A percentile compares a stretch with the other conserved stretches of the same genome.
phyloP scores from a whole-genome alignment of 2,113 vertebrate genomes.

The Turnix velox region DNA sequence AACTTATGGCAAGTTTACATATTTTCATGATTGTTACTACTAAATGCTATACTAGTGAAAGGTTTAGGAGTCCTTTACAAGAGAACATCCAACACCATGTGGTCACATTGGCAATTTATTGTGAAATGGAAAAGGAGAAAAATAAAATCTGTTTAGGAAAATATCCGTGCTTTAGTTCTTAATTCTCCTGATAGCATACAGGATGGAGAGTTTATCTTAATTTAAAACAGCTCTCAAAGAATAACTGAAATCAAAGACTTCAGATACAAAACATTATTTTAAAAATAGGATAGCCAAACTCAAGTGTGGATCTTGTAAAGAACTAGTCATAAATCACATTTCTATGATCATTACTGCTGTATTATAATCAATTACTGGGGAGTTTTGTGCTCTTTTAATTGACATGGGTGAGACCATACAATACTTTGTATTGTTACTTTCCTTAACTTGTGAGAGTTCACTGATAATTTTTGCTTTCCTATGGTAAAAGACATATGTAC shows the following conservation, averaged over 20 bases:
- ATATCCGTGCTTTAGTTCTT: neutral
- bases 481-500: neutral
- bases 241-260: neutral
- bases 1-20: conserved; percentile 76
- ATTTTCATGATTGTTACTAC: conserved; percentile 66
- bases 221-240: neutral
- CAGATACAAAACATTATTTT: neutral
- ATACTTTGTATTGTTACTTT: neutral
- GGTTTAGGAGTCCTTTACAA: conserved; percentile 47
- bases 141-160: neutral
- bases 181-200: neutral
- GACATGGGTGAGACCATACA: neutral
- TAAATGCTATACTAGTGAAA: conserved; percentile 55
- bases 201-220: neutral
- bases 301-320: neutral
- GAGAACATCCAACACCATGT: conserved; percentile 50
- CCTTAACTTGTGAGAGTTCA: neutral
- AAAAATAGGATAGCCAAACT: neutral
- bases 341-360: neutral
- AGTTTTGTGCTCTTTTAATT: neutral
- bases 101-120: neutral
- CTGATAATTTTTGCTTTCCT: neutral
- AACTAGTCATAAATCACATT: neutral
- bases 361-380: neutral
- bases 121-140: neutral